Base-by-base conservation (phyloP, 1,140 invertebrate genomes). In the Ceratina japonica region DNA sequence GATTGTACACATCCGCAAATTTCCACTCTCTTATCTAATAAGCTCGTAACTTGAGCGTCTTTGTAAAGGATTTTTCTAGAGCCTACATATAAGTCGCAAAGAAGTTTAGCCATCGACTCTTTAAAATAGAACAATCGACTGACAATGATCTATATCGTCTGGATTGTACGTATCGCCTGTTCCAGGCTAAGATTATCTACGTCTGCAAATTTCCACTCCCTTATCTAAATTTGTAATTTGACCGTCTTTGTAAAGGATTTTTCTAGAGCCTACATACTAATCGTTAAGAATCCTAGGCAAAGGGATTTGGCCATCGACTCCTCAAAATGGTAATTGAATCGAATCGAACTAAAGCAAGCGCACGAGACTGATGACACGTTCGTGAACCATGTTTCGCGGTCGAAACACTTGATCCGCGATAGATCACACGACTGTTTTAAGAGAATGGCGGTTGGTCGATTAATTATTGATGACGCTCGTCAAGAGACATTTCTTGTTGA, bases 1-100 rank as follows among this genome's bases (percentile, higher is more conserved):
- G 49, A 49, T 18, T 56, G 51, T 56, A 72, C 12, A 27, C 18
- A 31, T 56, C 74, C 49, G 81, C 82, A 87, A 66, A 80, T 85
- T 88, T 88, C 81, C 86, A 83, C 22, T 18, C 22, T 12, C 56
- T 87, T 83, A 80, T 85, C 81, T 80, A 79, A 79, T 68, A 22
- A 8, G 20, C 49, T 20, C 54, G 54, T 20, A 27, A 54, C 37
- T 18, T 27, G 56, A 20, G 44, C 54, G 22, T 3, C 27, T 56
- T 83, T 79, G 64, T 80, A 52, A 75, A 44, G 5, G 37, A 44
- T 44, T 44, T 44, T 44, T 44, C 37, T 44, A 44, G 37, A 44
- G 37, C 37, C 37, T 44, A 44, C 37, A 10, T 44, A 3, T 10
- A 10, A 44, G 37, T 44, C 37, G n/a, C n/a, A n/a, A n/a, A n/a